Conservation (phyloP, 1,140 invertebrate species). For the Rhagoletis zephyria region DNA sequence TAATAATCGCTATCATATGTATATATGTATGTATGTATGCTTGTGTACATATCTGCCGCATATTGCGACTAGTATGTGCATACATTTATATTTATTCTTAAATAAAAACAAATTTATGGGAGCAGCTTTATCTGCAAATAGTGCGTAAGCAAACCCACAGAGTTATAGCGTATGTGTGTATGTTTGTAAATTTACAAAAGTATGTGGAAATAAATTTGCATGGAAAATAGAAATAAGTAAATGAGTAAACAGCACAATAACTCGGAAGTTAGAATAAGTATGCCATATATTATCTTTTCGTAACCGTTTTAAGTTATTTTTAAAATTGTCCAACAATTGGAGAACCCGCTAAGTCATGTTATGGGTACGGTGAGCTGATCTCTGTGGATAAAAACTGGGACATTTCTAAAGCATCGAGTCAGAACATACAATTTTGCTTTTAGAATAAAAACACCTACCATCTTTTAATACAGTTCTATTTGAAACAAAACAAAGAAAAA, state of each 20-base stretch:
- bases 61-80: too few species aligned
- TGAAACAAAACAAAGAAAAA: too few species aligned
- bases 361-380: too few species aligned
- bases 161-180: neutral
- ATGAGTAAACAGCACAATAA: neutral
- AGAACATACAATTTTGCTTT: too few species aligned
- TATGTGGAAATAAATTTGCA: constrained; percentile 19
- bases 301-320: neutral
- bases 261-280: constrained; percentile 34
- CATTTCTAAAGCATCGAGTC: too few species aligned
- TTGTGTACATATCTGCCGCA: neutral
- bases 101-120: constrained; percentile 24
- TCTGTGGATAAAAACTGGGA: too few species aligned
- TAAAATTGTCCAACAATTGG: neutral
- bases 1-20: neutral
- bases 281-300: constrained; percentile 31
- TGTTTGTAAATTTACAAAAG: too few species aligned
- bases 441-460: too few species aligned
- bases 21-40: neutral
- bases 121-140: constrained; percentile 18
- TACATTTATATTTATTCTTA: neutral
- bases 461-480: too few species aligned
- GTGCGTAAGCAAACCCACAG: constrained; percentile 20
- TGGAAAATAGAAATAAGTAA: neutral
- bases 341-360: too few species aligned